Percentiles rank a stretch among this genome's conserved stretches.
Evolutionary conservation across 2,888 invertebrate genomes (phyloP).

Genomic region (Phania funesta): DNA sequence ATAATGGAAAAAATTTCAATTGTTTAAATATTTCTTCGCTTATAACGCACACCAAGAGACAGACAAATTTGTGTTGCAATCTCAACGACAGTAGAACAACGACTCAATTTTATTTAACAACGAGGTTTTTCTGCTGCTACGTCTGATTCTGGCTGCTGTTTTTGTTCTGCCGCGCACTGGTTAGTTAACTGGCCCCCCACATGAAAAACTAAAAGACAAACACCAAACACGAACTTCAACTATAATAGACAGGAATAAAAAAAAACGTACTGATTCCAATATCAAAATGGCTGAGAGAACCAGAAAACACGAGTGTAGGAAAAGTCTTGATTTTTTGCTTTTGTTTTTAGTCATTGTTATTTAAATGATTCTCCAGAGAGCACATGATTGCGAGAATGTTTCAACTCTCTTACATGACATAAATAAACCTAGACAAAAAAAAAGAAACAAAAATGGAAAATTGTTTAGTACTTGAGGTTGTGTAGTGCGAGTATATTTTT

Average conservation of each 20-base stretch:
- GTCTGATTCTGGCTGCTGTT: conserved; percentile 20
- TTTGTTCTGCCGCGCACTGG: conserved; percentile 28
- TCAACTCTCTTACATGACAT: conserved; percentile 26
- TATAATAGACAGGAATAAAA: conserved; percentile 14
- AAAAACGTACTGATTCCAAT: conserved; percentile 9
- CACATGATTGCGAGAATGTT: conserved; percentile 1
- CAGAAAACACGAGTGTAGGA: conserved; percentile 1
- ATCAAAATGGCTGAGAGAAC: conserved; percentile 24
- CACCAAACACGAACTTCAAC: conserved; percentile 5
- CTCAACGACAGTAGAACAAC: conserved; percentile 76
- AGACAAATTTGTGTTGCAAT: conserved; percentile 73
- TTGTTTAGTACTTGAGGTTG: conserved; percentile 37
- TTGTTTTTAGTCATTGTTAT: not conserved
- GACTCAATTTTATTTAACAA: conserved; percentile 71
- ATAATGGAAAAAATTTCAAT: not conserved
- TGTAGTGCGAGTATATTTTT: conserved; percentile 18
- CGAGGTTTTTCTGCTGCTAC: conserved; percentile 51
- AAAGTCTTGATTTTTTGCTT: conserved; percentile 27
- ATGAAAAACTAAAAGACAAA: conserved; percentile 54
- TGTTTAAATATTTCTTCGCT: conserved; percentile 24
- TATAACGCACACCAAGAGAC: conserved; percentile 51
- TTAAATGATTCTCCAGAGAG: conserved; percentile 17
- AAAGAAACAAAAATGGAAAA: conserved; percentile 61
- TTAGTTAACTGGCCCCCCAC: conserved; percentile 61
- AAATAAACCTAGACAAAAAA: not conserved